These are phyloP conservation scores for Apostichopus leukothele DNA, from an alignment of 53 echinoderm and acorn worm species.

Conservation along the genomic window DNA sequence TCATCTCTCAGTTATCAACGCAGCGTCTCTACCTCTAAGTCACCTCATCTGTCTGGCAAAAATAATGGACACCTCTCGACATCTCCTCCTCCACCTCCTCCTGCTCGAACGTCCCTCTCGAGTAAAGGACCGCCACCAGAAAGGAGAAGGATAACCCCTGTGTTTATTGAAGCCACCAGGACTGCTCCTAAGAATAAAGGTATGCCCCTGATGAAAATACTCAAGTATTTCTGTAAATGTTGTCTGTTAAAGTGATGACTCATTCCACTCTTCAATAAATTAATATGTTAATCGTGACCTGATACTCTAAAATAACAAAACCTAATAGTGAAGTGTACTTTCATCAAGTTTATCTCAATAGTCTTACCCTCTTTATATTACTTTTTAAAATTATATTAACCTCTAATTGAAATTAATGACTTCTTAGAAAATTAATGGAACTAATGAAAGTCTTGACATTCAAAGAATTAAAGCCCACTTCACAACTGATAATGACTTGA, in stretches of 20 bases:
- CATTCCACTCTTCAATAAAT: neutral
- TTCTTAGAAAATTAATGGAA: too few relatives aligned
- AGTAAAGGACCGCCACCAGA: neutral
- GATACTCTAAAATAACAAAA: neutral
- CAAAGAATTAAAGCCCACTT: too few relatives aligned
- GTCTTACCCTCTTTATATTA: too few relatives aligned
- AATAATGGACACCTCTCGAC: slow-evolving; percentile 4
- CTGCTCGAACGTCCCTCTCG: neutral
- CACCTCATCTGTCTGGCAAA: neutral
- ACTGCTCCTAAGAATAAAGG: neutral
- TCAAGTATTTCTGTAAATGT: too few relatives aligned
- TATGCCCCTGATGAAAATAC: neutral
- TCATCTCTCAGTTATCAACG: neutral
- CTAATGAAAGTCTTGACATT: too few relatives aligned
- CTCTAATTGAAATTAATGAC: too few relatives aligned
- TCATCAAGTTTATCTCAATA: too few relatives aligned
- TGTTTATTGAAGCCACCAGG: slow-evolving; percentile 3
- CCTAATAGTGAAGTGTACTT: neutral
- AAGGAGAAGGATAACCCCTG: slow-evolving; percentile 18
- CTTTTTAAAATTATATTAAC: too few relatives aligned
- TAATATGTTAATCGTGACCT: too few relatives aligned
- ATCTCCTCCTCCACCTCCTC: neutral
- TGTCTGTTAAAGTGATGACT: neutral
- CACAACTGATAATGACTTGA: too few relatives aligned
- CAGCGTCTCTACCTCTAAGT: neutral